Conservation (phyloP, 2,888 invertebrate genomes). For the Eupithecia subumbrata region DNA sequence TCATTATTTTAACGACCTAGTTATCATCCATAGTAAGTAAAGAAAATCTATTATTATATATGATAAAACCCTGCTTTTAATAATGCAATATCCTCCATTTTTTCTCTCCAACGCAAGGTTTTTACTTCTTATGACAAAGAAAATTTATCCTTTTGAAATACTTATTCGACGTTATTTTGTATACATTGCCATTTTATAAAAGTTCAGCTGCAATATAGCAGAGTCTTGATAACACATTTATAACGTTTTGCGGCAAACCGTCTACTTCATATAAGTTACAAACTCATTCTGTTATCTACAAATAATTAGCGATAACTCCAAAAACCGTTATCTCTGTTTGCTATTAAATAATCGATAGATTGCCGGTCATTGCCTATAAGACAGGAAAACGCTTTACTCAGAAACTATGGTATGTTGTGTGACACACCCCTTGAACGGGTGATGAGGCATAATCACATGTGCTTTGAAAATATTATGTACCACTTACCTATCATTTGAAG, state of each 20-base stretch:
- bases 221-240: neutral
- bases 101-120: too few species aligned
- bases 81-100: too few species aligned
- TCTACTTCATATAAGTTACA: constrained; percentile 58
- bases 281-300: constrained; percentile 71
- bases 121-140: too few species aligned
- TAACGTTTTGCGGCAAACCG: neutral
- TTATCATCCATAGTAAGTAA: too few species aligned
- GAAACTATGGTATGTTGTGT: constrained; percentile 19
- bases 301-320: constrained; percentile 82
- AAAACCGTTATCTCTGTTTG: constrained; percentile 80
- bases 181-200: neutral
- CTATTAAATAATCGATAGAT: constrained; percentile 84
- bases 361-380: constrained; percentile 75
- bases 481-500: neutral
- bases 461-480: neutral
- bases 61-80: too few species aligned
- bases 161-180: neutral
- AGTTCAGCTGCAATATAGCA: neutral
- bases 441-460: constrained; percentile 2
- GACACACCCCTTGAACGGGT: constrained; percentile 24
- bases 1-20: too few species aligned
- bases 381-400: constrained; percentile 35
- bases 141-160: neutral
- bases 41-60: too few species aligned